Base-by-base conservation (phyloP, 2,888 invertebrate genomes). In the Rhaphigaster nebulosa region DNA sequence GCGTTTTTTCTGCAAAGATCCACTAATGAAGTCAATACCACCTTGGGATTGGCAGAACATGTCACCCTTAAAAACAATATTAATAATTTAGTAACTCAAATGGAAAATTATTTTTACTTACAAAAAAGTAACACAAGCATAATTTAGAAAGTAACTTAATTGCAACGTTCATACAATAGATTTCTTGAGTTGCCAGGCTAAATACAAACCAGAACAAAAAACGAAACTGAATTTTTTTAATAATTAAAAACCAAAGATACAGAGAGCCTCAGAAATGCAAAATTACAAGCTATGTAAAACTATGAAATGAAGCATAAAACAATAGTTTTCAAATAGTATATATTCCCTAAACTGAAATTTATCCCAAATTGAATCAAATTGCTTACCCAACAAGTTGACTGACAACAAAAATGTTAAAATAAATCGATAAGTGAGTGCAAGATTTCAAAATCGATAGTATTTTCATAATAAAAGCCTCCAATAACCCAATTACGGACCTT, bases 1-100 rank as follows among this genome's bases (percentile, higher is more conserved):
- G 92, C 94, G 94, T 93, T 94, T 94, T 93, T 94, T 94, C 92
- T 94, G 94, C 92, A 93, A 94, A 91, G 92, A 92, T 88, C 92
- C 92, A 89, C 92, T 92, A 90, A 92, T 91, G 91, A 91, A 89
- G 89, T 92, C 92, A 91, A 92, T 92, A 92, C 90, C 91, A 91
- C 91, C 91, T 93, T 95, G 95, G 94, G 95, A 95, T 95, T 95
- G 95, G 95, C 96, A 96, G 96, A 96, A 97, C 97, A 97, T 97
- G 96, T 96, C 97, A 96, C 96, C 96, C 97, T 97, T 94, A 0
- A 84, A 84, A 70, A 70, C 18, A 70, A 70, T 20, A 34, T 34
- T 6, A 70, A 34, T 20, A 70, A 70, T 34, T 70, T 34, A 70
- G 34, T 34, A 18, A 70, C 2, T 34, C 20, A 4, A 70, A 70